Percentiles rank a stretch among this genome's conserved stretches.
These are phyloP conservation scores for Otis tarda DNA, from an alignment of 2,113 vertebrate species.

Conservation along the genomic window DNA sequence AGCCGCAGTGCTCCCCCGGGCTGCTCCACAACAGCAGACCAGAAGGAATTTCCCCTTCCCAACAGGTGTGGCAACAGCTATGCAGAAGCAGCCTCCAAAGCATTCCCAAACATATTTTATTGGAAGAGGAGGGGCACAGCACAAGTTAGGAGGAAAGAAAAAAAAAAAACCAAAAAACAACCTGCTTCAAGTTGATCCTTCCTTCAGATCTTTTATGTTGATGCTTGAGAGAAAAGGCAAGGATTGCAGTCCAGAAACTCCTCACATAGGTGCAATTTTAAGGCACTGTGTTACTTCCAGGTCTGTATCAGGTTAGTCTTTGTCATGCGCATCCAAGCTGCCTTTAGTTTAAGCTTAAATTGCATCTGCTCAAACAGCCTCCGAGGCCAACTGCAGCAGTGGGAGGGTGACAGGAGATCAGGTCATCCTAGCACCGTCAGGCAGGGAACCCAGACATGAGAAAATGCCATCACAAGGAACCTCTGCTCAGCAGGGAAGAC, in stretches of 20 bases:
- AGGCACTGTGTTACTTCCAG: slow-evolving; percentile 55
- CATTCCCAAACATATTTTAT: slow-evolving; percentile 34
- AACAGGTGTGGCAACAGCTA: slow-evolving; percentile 60
- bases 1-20: not conserved
- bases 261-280: slow-evolving; percentile 5
- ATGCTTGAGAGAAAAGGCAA: not conserved
- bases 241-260: not conserved
- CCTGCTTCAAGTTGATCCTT: slow-evolving; percentile 4
- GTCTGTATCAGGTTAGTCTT: slow-evolving; percentile 16
- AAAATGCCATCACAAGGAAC: not conserved
- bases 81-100: slow-evolving; percentile 34
- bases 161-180: not conserved
- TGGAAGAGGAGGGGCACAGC: not conserved
- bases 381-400: not conserved
- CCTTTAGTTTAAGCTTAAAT: not conserved
- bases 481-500: not conserved
- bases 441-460: not conserved
- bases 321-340: slow-evolving; percentile 26
- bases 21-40: not conserved
- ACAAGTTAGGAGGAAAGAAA: not conserved
- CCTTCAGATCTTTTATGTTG: slow-evolving; percentile 6
- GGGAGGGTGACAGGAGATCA: not conserved
- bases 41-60: slow-evolving; percentile 59
- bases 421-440: not conserved
- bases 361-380: not conserved